Evolutionary conservation across 2,797 vertebrate genomes (phyloP).

Genomic region (Cercopithecus diana): DNA sequence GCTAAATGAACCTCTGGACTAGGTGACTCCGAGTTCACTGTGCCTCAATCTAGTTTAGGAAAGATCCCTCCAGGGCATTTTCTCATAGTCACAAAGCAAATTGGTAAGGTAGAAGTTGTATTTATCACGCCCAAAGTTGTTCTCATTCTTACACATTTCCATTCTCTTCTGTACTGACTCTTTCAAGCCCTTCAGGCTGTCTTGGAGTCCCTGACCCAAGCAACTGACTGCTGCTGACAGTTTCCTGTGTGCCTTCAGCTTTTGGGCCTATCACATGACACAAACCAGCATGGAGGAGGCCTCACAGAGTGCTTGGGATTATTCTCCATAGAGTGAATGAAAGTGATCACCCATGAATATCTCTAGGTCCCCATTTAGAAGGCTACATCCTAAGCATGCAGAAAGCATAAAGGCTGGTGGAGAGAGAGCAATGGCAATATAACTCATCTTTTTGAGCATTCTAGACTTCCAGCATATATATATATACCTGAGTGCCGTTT

Average conservation of each 20-base stretch:
- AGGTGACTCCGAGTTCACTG: background rate
- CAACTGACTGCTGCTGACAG: background rate
- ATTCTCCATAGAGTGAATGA: background rate
- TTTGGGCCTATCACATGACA: background rate
- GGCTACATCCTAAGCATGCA: background rate
- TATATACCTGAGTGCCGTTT: accelerated
- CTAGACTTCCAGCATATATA: background rate
- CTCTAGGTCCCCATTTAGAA: background rate
- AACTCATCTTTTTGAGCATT: background rate
- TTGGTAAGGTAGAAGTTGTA: background rate
- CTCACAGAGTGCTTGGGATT: background rate
- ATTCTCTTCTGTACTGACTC: background rate
- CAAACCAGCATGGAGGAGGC: background rate
- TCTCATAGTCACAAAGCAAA: background rate
- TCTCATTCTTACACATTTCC: background rate
- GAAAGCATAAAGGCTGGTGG: background rate
- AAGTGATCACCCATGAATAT: background rate
- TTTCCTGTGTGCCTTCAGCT: background rate
- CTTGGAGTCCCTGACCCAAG: background rate
- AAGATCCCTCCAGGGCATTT: background rate
- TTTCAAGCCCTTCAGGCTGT: accelerated
- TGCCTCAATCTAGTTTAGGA: background rate
- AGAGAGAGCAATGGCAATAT: background rate
- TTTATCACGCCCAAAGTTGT: background rate
- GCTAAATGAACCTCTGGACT: background rate